Conservation (phyloP, 1,140 invertebrate genomes). For the Paralvinella palmiformis region DNA sequence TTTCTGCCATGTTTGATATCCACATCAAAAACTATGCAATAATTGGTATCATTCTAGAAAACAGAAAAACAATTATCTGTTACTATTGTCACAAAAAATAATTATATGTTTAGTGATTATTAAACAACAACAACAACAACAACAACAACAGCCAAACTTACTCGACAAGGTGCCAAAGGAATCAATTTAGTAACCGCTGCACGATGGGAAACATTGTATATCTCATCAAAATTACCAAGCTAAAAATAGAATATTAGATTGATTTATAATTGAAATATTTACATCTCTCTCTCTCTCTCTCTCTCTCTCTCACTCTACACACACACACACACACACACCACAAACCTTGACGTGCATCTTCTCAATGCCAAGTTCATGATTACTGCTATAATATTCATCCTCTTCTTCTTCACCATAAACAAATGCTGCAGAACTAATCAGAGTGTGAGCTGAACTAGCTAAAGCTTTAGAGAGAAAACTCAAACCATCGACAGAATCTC, state of each 20-base stretch:
- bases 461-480: slow-evolving; percentile 41
- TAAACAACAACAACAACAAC: not conserved
- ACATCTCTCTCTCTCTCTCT: too few species aligned
- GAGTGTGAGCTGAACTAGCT: slow-evolving; percentile 31
- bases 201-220: slow-evolving; percentile 66
- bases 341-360: slow-evolving; percentile 58
- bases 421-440: slow-evolving; percentile 42
- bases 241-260: slow-evolving; percentile 35
- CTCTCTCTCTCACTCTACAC: too few species aligned
- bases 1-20: slow-evolving; percentile 58
- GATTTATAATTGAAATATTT: too few species aligned
- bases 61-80: slow-evolving; percentile 10
- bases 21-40: slow-evolving; percentile 63
- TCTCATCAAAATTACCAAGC: slow-evolving; percentile 60
- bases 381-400: slow-evolving; percentile 31
- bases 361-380: slow-evolving; percentile 49
- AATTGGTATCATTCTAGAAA: slow-evolving; percentile 58
- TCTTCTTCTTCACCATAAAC: slow-evolving; percentile 48
- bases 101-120: not conserved
- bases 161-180: slow-evolving; percentile 60
- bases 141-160: slow-evolving; percentile 18
- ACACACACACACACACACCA: not conserved
- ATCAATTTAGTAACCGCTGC: slow-evolving; percentile 65
- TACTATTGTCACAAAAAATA: not conserved
- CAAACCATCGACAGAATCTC: slow-evolving; percentile 17